Percentiles rank a stretch among this genome's conserved stretches.
Conservation (phyloP, 1,140 invertebrate species). For the Pseudomyrmex concolor region DNA sequence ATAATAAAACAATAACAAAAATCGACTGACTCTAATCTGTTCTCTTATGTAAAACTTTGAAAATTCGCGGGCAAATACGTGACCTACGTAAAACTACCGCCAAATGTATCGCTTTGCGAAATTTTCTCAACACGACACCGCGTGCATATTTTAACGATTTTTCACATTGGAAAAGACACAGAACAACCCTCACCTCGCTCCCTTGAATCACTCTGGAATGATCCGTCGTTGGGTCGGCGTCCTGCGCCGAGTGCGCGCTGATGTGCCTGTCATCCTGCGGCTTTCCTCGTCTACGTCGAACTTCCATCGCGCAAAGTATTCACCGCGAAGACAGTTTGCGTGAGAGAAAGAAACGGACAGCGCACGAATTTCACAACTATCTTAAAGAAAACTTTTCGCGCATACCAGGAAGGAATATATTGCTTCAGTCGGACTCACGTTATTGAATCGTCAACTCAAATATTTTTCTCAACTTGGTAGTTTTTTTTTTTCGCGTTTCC, state of each 20-base stretch:
- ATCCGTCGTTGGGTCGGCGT: constrained; percentile 36
- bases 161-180: background rate
- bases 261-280: constrained; percentile 57
- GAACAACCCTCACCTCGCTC: constrained; percentile 19
- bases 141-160: too few relatives aligned
- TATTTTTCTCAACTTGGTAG: too few relatives aligned
- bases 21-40: background rate
- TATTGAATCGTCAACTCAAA: too few relatives aligned
- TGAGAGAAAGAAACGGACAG: background rate
- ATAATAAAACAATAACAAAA: background rate
- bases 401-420: too few relatives aligned
- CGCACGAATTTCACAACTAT: background rate
- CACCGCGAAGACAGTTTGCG: too few relatives aligned
- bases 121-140: background rate
- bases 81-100: background rate
- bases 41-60: background rate
- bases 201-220: constrained; percentile 54
- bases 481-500: too few relatives aligned
- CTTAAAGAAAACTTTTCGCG: too few relatives aligned
- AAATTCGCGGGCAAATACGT: background rate
- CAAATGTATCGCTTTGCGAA: background rate
- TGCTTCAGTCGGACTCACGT: too few relatives aligned
- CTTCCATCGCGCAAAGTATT: constrained; percentile 73
- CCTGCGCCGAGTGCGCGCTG: constrained; percentile 66
- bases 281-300: constrained; percentile 78